Conservation (phyloP, 2,113 vertebrate genomes). For the Ctenomys sociabilis region DNA sequence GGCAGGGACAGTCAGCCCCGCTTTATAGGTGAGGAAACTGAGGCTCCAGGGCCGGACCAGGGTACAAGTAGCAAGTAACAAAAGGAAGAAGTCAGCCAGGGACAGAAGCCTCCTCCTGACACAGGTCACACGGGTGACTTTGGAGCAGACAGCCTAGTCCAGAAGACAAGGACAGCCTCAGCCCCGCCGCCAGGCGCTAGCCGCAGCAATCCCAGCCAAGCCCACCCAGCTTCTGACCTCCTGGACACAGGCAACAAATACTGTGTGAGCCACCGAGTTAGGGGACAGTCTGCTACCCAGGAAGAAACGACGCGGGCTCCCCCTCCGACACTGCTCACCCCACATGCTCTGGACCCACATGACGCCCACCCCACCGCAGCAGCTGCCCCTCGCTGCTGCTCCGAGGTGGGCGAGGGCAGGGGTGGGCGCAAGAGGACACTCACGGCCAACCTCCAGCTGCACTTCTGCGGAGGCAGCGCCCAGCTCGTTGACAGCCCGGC, state of each 20-base stretch:
- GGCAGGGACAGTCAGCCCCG: fast-evolving
- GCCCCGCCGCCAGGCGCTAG: fast-evolving
- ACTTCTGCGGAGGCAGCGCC: slow-evolving; percentile 85
- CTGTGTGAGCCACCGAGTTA: not conserved
- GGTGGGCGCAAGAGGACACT: slow-evolving; percentile 69
- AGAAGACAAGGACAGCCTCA: fast-evolving
- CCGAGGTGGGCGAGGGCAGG: not conserved
- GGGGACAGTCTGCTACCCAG: not conserved
- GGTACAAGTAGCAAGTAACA: not conserved
- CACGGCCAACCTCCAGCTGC: slow-evolving; percentile 91
- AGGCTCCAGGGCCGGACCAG: not conserved
- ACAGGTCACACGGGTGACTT: not conserved
- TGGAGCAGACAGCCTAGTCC: not conserved
- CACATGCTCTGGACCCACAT: fast-evolving
- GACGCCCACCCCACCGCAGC: fast-evolving
- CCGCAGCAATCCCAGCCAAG: not conserved
- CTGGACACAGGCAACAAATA: not conserved
- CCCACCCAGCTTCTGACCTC: not conserved
- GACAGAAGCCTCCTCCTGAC: not conserved
- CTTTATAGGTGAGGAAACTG: not conserved
- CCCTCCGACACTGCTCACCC: not conserved
- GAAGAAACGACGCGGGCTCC: fast-evolving
- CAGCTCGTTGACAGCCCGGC: slow-evolving; percentile 87
- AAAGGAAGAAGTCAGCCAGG: not conserved
- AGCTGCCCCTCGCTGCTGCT: not conserved